Evolutionary conservation across 2,888 invertebrate genomes (phyloP), one percentile per base, ranked within the genome.

Genomic region (Pogonocherus hispidulus): DNA sequence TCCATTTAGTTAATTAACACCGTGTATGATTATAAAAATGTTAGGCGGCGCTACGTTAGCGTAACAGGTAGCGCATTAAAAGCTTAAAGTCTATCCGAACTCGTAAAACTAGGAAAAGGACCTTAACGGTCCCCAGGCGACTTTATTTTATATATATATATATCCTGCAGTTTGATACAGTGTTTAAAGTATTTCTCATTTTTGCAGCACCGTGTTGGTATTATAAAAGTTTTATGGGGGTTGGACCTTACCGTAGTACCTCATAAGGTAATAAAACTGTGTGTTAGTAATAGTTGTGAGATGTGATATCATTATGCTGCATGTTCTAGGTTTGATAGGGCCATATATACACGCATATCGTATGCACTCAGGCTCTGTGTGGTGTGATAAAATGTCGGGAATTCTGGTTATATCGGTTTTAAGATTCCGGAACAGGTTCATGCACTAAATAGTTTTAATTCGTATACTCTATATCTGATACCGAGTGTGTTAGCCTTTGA

Each of bases 81-180:
- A 41, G 16, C 41, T 41, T 14, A 16, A 41, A 41, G 41, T 41
- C 41, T 41, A 41, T 41, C 16, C 41, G n/a, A 14, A 41, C 41
- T 27, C n/a, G n/a, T 41, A 41, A 41, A 41, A 41, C 41, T 41
- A 41, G 41, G 5, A 41, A 41, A 41, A n/a, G 41, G 41, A 16
- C n/a, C 41, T 14, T 41, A 41, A 41, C 41, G 41, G 41, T 41
- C n/a, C 41, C 41, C 41, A 3, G 6, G 69, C 60, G 69, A 55
- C 23, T 69, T 54, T 65, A 69, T 49, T 69, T 65, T 65, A 69
- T 69, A 65, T 68, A 68, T 68, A 68, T 68, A 60, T 65, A n/a
- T n/a, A n/a, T 56, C 49, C 60, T 41, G 52, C 60, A 62, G 64
- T 69, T 69, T 69, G 69, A 69, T 69, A 65, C 51, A 60, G 44